Base-by-base conservation (phyloP, 2,888 invertebrate species). In the Mayetiola destructor region DNA sequence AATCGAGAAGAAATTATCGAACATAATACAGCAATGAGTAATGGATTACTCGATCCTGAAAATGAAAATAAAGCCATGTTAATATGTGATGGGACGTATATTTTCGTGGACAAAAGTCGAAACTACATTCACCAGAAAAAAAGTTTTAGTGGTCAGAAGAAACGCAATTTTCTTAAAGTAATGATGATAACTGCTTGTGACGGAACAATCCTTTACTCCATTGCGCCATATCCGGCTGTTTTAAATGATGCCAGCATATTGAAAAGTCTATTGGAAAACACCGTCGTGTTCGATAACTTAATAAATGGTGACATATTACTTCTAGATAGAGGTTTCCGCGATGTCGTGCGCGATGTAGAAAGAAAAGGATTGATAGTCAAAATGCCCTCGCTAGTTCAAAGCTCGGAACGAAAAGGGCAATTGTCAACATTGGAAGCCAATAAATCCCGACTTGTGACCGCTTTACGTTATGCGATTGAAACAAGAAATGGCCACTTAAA, bases 181-280 rank as follows among this genome's bases (percentile, higher is more conserved):
- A 48, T 48, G 48, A 48, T 6, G 2, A 4, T 27, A n/a, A 12
- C 14, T 37, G 37, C 37, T 37, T 9, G 37, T 14, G 37, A 37
- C n/a, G 37, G 37, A 9, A 37, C 14, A 16, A 37, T 37, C 12
- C 3, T 37, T 9, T 37, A 9, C 14, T 5, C 9, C 14, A 5
- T 37, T n/a, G 48, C 27, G 16, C 48, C 48, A 27, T 48, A n/a
- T 27, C n/a, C 12, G 27, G 48, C 48, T 4, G 27, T 48, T n/a
- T 8, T 16, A n/a, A 48, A 48, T 10, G 48, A 48, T 48, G 48
- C 48, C 48, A 48, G 23, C 21, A 42, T 42, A 42, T 23, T 42
- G 2, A 3, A 4, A 23, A 14, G 23, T 23, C n/a, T 42, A 12
- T 23, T 42, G 10, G 42, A 42, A 3, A 4, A 23, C n/a, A 42